A percentile compares a stretch with the other conserved stretches of the same genome.
Conservation (phyloP, 2,113 vertebrate genomes). For the Melanotaenia duboulayi region DNA sequence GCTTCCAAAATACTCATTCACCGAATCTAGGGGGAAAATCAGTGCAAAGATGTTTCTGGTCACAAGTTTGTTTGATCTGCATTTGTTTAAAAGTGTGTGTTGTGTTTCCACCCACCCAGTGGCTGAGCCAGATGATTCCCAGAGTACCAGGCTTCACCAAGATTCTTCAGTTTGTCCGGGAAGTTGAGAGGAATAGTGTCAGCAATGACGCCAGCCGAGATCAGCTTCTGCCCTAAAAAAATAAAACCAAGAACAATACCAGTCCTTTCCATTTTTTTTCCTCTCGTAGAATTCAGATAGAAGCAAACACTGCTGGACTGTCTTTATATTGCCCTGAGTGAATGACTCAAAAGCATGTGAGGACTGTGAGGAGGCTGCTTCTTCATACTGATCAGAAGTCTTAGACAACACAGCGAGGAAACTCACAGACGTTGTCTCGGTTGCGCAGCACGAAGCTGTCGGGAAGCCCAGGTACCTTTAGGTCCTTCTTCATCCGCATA, state of each 20-base stretch:
- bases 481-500: conserved; percentile 74
- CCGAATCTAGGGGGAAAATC: conserved; percentile 71
- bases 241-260: background rate
- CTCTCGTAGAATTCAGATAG: background rate
- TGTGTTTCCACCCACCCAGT: conserved; percentile 74
- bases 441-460: conserved; percentile 65
- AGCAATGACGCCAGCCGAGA: conserved; percentile 73
- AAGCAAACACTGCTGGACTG: background rate
- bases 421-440: conserved; percentile 81
- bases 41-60: conserved; percentile 1
- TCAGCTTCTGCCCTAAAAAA: conserved; percentile 81
- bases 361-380: background rate
- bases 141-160: conserved; percentile 82
- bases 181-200: conserved; percentile 81
- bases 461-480: conserved; percentile 80
- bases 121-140: conserved; percentile 81
- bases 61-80: background rate
- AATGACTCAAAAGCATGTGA: background rate
- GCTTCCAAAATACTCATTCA: conserved; percentile 83
- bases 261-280: background rate
- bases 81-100: background rate
- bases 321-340: background rate
- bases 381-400: background rate
- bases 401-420: background rate
- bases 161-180: conserved; percentile 64